A percentile compares a stretch with the other conserved stretches of the same genome.
phyloP scores from a whole-genome alignment of 1,140 invertebrate genomes.

The Ips typographus region DNA sequence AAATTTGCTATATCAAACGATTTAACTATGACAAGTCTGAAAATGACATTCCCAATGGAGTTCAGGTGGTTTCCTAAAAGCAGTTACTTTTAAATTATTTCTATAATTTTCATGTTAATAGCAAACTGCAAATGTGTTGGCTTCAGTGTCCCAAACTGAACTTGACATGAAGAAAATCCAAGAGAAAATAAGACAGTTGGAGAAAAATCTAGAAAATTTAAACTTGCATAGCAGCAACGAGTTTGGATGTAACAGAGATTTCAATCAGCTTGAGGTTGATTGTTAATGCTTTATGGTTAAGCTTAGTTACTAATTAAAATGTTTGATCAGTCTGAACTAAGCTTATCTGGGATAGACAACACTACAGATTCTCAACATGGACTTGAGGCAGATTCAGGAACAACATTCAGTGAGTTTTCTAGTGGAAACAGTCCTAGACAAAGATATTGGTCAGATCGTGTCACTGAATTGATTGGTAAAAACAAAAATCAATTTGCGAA shows the following conservation, averaged over 20 bases:
- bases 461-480: background rate
- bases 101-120: background rate
- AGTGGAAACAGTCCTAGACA: constrained; percentile 20
- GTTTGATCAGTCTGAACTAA: constrained; percentile 16
- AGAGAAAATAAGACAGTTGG: constrained; percentile 37
- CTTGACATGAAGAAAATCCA: constrained; percentile 39
- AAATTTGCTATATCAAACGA: background rate
- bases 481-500: background rate
- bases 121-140: constrained; percentile 31
- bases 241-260: background rate
- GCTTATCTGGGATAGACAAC: constrained; percentile 10
- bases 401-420: constrained; percentile 19
- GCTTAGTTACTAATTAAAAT: background rate
- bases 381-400: constrained; percentile 6
- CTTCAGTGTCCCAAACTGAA: constrained; percentile 37
- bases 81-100: background rate
- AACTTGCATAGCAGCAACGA: constrained; percentile 10
- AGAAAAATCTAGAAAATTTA: constrained; percentile 38
- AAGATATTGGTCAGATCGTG: constrained; percentile 2
- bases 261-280: background rate
- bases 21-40: background rate
- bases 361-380: constrained; percentile 15
- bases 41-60: background rate
- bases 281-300: background rate
- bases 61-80: too few relatives aligned